Evolutionary conservation across 2,797 vertebrate genomes (phyloP).

Genomic region (Euphonia xanthogaster): DNA sequence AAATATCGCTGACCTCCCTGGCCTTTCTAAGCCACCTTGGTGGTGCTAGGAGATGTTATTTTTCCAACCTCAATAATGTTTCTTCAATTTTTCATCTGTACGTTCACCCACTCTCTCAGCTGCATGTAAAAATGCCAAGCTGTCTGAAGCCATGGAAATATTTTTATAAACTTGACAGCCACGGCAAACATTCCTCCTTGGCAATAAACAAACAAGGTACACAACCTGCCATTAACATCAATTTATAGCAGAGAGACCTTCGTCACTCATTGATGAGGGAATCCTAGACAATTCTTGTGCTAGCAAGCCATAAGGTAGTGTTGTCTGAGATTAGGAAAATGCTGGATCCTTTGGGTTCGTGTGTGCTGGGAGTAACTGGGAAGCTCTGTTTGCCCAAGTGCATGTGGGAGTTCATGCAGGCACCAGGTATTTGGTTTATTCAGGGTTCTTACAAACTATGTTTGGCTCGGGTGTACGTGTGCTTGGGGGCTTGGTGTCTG

Average conservation of each 20-base stretch:
- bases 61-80: slow-evolving; percentile 24
- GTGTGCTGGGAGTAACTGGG: background rate
- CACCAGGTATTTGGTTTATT: slow-evolving; percentile 5
- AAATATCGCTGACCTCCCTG: slow-evolving; percentile 32
- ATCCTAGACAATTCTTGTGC: slow-evolving; percentile 10
- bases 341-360: background rate
- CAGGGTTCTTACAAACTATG: background rate
- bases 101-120: slow-evolving; percentile 56
- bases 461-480: background rate
- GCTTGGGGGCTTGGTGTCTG: background rate
- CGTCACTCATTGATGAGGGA: slow-evolving; percentile 18
- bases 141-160: slow-evolving; percentile 62
- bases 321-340: slow-evolving; percentile 1
- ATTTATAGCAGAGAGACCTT: slow-evolving; percentile 51
- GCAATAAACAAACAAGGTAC: slow-evolving; percentile 63
- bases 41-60: background rate
- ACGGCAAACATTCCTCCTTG: slow-evolving; percentile 52
- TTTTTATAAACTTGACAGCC: slow-evolving; percentile 65
- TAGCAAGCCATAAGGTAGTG: background rate
- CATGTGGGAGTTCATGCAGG: background rate
- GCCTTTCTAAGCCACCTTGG: background rate
- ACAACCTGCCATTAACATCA: slow-evolving; percentile 48
- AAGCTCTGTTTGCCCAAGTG: slow-evolving; percentile 51
- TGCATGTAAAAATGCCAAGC: slow-evolving; percentile 62
- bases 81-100: slow-evolving; percentile 62